Conservation (phyloP, 2,113 vertebrate genomes). For the Gracilinanus agilis region DNA sequence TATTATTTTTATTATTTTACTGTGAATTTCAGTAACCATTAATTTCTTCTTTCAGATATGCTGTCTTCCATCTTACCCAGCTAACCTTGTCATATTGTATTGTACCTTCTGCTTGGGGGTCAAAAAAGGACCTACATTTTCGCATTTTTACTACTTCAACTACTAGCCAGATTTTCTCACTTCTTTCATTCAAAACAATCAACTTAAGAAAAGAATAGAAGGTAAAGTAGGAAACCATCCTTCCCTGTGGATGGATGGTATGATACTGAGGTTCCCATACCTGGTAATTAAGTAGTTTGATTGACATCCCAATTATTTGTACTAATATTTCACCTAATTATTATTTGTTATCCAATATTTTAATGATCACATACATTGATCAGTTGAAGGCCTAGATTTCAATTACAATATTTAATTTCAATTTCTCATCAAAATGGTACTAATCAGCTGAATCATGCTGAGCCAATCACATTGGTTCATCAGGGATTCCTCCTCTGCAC, state of each 20-base stretch:
- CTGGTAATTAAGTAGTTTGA: no score
- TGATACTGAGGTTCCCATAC: no score
- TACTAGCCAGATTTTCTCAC: no score
- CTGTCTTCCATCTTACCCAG: neutral
- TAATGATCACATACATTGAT: neutral
- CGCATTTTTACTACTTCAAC: neutral
- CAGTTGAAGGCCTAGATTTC: neutral
- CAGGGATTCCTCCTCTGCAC: neutral
- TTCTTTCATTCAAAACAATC: no score
- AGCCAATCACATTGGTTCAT: neutral
- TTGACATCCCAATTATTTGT: no score
- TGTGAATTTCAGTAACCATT: neutral
- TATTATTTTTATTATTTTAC: no score
- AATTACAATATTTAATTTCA: neutral
- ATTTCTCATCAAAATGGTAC: neutral
- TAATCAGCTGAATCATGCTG: neutral
- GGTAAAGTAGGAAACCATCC: no score
- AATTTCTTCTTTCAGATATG: neutral
- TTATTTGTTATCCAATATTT: neutral
- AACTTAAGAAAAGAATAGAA: no score
- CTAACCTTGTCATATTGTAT: neutral
- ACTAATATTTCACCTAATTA: neutral
- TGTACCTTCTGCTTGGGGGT: neutral
- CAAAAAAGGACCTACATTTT: neutral
- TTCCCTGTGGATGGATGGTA: no score